These are phyloP conservation scores for Saturnia pavonia DNA, from an alignment of 2,888 invertebrate species.

Conservation along the genomic window DNA sequence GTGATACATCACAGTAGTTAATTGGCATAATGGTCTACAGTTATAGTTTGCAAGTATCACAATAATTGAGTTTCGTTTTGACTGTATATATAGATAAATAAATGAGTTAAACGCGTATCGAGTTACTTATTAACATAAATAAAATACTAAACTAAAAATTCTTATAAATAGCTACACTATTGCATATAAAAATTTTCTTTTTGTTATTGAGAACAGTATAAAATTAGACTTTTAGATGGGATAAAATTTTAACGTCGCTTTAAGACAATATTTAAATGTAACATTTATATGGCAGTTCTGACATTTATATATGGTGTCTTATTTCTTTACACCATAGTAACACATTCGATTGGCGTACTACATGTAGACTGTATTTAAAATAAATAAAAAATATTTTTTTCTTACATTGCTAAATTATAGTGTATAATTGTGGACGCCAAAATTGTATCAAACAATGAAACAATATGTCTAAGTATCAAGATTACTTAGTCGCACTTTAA, in stretches of 20 bases:
- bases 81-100: conserved; percentile 36
- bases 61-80: conserved; percentile 47
- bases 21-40: conserved; percentile 48
- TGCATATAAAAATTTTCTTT: too few relatives aligned
- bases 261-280: not conserved
- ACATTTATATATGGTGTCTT: conserved; percentile 44
- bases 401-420: not conserved
- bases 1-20: conserved; percentile 46
- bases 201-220: too few relatives aligned
- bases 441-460: not conserved
- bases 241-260: too few relatives aligned
- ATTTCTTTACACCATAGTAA: conserved; percentile 43
- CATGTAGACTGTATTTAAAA: too few relatives aligned
- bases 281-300: conserved; percentile 36
- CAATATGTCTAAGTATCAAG: conserved; percentile 58
- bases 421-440: not conserved
- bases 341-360: conserved; percentile 56
- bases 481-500: conserved; percentile 38
- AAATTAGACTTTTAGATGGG: too few relatives aligned
- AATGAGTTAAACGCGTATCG: conserved; percentile 17
- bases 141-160: conserved; percentile 24
- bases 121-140: conserved; percentile 26
- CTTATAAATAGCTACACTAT: not conserved
- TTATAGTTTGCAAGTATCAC: conserved; percentile 42
- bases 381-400: too few relatives aligned